Evolutionary conservation across 2,113 vertebrate genomes (phyloP).

Genomic region (Cardinalis cardinalis): DNA sequence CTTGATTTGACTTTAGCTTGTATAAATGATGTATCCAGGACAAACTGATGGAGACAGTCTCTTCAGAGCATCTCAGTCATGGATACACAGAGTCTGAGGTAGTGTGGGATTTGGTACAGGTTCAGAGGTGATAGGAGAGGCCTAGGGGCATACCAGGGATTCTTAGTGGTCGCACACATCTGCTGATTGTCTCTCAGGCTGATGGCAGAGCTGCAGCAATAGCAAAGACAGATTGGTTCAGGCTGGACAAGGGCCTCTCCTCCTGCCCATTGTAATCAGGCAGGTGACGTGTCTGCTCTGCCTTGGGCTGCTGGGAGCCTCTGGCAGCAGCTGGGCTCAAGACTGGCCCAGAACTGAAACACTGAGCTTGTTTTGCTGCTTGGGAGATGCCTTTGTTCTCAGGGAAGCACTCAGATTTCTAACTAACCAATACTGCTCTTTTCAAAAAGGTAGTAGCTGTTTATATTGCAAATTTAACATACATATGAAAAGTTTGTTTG

Average conservation of each 20-base stretch:
- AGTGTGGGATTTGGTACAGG: background rate
- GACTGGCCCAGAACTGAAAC: background rate
- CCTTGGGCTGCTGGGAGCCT: background rate
- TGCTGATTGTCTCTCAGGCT: background rate
- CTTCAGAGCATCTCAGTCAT: accelerated
- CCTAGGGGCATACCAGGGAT: background rate
- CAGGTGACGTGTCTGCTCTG: background rate
- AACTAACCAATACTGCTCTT: background rate
- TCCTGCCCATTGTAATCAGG: too few species aligned
- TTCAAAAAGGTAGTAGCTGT: background rate
- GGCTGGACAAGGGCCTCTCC: background rate
- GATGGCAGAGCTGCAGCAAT: background rate
- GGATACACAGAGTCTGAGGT: background rate
- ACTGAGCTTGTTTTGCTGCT: background rate
- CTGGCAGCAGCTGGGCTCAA: background rate
- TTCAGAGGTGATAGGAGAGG: background rate
- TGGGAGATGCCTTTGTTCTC: background rate
- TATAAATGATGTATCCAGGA: background rate
- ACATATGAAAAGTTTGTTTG: background rate
- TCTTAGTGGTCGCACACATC: accelerated
- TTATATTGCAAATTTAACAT: background rate
- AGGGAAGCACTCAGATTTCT: background rate
- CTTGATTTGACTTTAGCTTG: background rate
- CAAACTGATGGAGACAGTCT: background rate
- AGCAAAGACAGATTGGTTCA: background rate